A percentile compares a stretch with the other conserved stretches of the same genome.
Evolutionary conservation across 2,113 vertebrate genomes (phyloP).

Genomic region (Zosterops lateralis): DNA sequence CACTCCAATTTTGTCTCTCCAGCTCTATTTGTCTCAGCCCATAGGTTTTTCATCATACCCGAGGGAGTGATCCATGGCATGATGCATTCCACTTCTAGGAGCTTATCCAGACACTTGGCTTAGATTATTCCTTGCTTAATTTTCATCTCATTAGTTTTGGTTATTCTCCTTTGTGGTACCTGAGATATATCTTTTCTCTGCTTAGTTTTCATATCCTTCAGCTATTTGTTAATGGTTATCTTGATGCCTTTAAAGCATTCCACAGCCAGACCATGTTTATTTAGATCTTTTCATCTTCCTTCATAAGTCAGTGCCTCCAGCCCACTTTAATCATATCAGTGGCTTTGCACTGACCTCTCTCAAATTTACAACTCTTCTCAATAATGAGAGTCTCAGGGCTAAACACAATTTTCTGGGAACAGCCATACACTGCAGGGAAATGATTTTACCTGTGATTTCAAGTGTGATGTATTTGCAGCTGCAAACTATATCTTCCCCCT

Average conservation of each 20-base stretch:
- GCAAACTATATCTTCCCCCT: not conserved
- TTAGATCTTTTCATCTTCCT: conserved; percentile 50
- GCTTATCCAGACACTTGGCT: not conserved
- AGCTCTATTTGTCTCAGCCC: not conserved
- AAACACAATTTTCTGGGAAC: conserved; percentile 41
- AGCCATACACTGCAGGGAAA: not conserved
- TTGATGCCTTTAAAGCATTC: conserved; percentile 22
- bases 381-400: conserved; percentile 46
- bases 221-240: conserved; percentile 47
- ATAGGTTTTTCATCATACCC: not conserved
- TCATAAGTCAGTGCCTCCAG: conserved; percentile 41
- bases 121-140: not conserved
- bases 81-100: not conserved
- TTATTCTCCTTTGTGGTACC: not conserved
- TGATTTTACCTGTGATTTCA: conserved; percentile 13
- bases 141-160: conserved; percentile 16
- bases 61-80: not conserved
- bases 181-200: conserved; percentile 3
- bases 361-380: conserved; percentile 45
- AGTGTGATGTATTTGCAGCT: conserved; percentile 25
- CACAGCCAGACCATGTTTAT: conserved; percentile 12
- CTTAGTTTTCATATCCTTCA: conserved; percentile 38
- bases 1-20: not conserved
- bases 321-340: conserved; percentile 48
- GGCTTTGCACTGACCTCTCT: conserved; percentile 40